Base-by-base conservation (phyloP, 64 coral and sea anemone species). In the Orbicella faveolata region DNA sequence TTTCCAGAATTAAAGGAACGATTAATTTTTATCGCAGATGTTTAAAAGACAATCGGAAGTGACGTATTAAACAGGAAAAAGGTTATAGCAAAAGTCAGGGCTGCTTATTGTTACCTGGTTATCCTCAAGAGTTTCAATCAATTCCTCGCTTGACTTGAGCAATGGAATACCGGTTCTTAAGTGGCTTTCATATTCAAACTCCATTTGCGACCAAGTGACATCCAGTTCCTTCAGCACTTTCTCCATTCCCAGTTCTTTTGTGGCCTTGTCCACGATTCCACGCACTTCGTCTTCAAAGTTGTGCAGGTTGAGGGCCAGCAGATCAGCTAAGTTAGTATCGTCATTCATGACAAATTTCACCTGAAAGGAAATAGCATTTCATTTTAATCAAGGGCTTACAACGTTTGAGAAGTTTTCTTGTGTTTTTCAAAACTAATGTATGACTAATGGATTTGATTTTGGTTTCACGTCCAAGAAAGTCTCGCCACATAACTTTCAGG, bases 131-230 rank as follows among this genome's bases (percentile, higher is more conserved):
- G 97, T 99, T 55, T 99, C 97, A 18, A 99, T 99, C 36, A 99
- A 87, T 78, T 99, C 97, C 64, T 99, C 97, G 63, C 97, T 99
- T 25, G 97, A 99, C 51, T 80, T 99, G 20, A 99, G 89, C 63
- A 99, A 68, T 34, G 97, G 94, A 73, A 99, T 94, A 62, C 83
- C 78, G 48, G 97, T 99, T 70, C 97, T 89, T 23, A 77, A 54
- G 64, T 99, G 97, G 69, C 89, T 92, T 62, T 99, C 97, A 35
- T 99, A 96, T 48, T 99, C 97, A 66, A 99, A 99, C 72, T 99
- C 94, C 97, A 99, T 99, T 83, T 95, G 94, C 65, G 97, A 99
- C 97, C 97, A 99, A 0, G 97, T 99, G 44, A 99, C 97, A 90
- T 99, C 92, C 70, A 99, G 76, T 74, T 99, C 97, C 34, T 93